These are phyloP conservation scores for Drosophila hamatofila DNA, from an alignment of 2,888 invertebrate species.

Conservation along the genomic window DNA sequence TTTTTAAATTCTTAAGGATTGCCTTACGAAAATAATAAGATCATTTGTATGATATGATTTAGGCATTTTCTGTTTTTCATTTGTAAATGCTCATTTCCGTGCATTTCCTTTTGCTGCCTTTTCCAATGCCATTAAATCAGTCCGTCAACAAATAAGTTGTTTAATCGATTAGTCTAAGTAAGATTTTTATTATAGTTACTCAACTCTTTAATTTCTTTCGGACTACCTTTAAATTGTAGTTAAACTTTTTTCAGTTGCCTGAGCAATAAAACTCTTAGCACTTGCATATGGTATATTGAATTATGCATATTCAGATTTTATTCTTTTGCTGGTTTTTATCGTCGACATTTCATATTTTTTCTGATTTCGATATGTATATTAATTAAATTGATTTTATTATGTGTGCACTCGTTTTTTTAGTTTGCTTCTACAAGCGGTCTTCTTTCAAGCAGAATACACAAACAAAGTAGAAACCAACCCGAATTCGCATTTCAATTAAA, in stretches of 20 bases:
- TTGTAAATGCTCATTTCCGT: too few species aligned
- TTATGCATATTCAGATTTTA: too few species aligned
- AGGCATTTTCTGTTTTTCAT: too few species aligned
- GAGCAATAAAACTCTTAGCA: too few species aligned
- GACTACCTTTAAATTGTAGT: not conserved
- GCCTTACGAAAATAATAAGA: too few species aligned
- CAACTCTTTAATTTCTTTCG: too few species aligned
- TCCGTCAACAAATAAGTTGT: not conserved
- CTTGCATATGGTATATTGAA: too few species aligned
- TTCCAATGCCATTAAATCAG: not conserved
- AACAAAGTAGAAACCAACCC: constrained; percentile 9
- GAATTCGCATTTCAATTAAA: constrained; percentile 57
- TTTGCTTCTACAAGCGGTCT: not conserved
- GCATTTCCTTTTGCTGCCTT: too few species aligned
- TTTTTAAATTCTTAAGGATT: too few species aligned
- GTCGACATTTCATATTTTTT: not conserved
- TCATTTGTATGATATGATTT: too few species aligned
- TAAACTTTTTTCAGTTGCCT: too few species aligned
- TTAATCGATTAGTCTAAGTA: not conserved
- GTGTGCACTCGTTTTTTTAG: constrained; percentile 7
- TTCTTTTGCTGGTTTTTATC: not conserved
- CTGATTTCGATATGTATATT: constrained; percentile 13
- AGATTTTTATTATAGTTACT: too few species aligned
- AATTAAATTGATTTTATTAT: constrained; percentile 32
- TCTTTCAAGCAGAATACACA: constrained; percentile 5